phyloP scores from a whole-genome alignment of 2,888 invertebrate species.

The Crioceris asparagi region DNA sequence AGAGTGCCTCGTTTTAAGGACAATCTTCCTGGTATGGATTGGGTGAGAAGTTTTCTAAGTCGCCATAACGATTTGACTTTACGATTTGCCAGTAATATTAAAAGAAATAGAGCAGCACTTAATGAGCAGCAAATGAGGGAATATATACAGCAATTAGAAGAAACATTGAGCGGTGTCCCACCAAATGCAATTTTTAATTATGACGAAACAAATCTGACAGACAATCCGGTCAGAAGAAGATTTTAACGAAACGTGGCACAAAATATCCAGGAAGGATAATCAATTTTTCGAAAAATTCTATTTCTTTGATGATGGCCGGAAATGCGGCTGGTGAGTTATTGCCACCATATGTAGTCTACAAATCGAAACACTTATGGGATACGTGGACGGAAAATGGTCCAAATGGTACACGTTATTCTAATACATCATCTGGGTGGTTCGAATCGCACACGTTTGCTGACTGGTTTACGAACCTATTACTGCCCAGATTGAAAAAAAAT shows the following conservation, averaged over 20 bases:
- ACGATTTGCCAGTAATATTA: constrained; percentile 1
- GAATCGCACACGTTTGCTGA: constrained; percentile 13
- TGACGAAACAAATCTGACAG: constrained; percentile 24
- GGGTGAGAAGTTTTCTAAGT: constrained; percentile 2
- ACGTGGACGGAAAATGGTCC: constrained; percentile 13
- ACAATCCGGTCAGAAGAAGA: constrained; percentile 25
- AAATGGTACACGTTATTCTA: constrained; percentile 11
- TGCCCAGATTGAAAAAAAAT: constrained; percentile 12
- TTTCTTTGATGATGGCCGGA: constrained; percentile 12
- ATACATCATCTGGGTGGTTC: constrained; percentile 14
- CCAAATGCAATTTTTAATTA: constrained; percentile 6
- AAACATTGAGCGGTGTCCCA: not conserved
- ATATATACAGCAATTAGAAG: too few species aligned
- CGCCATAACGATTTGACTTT: constrained; percentile 5
- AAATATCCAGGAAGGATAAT: constrained; percentile 19
- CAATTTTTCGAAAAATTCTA: constrained; percentile 8
- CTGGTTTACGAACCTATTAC: constrained; percentile 15
- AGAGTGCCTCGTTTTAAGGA: constrained; percentile 4
- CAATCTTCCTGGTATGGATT: constrained; percentile 4
- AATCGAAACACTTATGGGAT: constrained; percentile 11
- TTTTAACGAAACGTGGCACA: constrained; percentile 15
- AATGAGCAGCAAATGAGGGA: not conserved
- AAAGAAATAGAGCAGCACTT: not conserved
- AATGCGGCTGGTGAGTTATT: constrained; percentile 23
- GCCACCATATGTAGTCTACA: constrained; percentile 26